Evolutionary conservation across 2,113 vertebrate genomes (phyloP).

Genomic region (Amphilophus citrinellus): DNA sequence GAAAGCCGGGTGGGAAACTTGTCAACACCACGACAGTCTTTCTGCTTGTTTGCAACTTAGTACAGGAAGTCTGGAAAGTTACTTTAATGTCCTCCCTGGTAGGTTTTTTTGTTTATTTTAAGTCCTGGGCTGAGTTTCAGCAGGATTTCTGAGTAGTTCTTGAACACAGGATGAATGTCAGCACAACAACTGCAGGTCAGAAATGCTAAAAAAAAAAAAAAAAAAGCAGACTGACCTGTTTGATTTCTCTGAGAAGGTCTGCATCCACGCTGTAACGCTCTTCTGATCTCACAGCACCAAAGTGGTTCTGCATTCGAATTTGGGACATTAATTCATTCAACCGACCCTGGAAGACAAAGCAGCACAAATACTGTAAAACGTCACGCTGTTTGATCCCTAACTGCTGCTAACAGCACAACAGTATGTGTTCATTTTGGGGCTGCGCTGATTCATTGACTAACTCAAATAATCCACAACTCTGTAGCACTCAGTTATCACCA

Average conservation of each 20-base stretch:
- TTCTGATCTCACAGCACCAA: slow-evolving; percentile 92
- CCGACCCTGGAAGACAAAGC: slow-evolving; percentile 85
- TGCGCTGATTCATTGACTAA: neutral
- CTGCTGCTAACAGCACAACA: neutral
- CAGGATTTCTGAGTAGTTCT: neutral
- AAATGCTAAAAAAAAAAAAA: neutral
- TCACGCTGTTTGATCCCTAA: neutral
- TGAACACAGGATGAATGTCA: neutral
- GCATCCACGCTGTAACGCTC: slow-evolving; percentile 93
- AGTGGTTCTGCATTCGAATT: slow-evolving; percentile 99
- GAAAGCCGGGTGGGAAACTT: neutral
- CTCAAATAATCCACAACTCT: neutral
- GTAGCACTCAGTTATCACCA: neutral
- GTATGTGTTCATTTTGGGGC: neutral
- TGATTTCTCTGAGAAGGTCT: slow-evolving; percentile 95
- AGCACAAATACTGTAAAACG: neutral
- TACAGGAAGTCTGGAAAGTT: neutral
- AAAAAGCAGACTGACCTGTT: slow-evolving; percentile 83
- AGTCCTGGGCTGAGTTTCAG: neutral
- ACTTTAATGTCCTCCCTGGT: neutral
- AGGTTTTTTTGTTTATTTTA: neutral
- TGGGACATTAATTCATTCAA: slow-evolving; percentile 99
- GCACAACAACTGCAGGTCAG: neutral
- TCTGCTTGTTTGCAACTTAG: neutral
- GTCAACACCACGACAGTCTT: neutral